A percentile compares a stretch with the other conserved stretches of the same genome.
Conservation (phyloP, 2,888 invertebrate genomes). For the Tachina grossa region DNA sequence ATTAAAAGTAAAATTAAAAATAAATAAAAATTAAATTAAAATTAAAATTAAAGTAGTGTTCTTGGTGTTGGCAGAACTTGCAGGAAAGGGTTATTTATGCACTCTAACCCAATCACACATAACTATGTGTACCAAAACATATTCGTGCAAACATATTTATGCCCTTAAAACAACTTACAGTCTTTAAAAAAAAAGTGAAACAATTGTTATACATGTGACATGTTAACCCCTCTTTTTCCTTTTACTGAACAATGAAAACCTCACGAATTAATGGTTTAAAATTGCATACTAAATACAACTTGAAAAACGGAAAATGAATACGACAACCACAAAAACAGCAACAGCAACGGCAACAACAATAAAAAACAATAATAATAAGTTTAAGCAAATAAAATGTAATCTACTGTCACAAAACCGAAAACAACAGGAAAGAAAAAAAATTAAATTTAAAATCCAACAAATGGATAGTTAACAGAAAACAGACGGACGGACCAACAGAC, state of each 20-base stretch:
- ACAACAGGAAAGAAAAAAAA: background rate
- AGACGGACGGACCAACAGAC: conserved; percentile 13
- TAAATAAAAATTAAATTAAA: too few species aligned
- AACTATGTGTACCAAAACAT: background rate
- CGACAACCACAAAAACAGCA: background rate
- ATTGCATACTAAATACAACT: conserved; percentile 52
- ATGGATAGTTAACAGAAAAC: conserved; percentile 43
- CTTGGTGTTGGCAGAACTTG: background rate
- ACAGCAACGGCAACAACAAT: background rate
- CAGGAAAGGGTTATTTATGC: background rate
- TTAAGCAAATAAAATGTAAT: conserved; percentile 53
- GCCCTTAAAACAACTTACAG: background rate
- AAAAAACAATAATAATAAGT: conserved; percentile 8
- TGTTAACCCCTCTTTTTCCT: conserved; percentile 12
- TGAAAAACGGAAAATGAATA: conserved; percentile 20
- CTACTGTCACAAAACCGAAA: conserved; percentile 55
- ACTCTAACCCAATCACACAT: too few species aligned
- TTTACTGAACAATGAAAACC: conserved; percentile 56
- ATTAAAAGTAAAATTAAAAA: too few species aligned
- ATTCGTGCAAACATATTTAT: background rate
- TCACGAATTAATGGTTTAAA: conserved; percentile 68
- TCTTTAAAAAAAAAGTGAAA: conserved; percentile 3
- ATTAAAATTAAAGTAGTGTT: too few species aligned
- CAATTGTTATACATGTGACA: conserved; percentile 32
- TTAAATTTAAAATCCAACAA: conserved; percentile 27